Percentiles rank a stretch among this genome's conserved stretches.
These are phyloP conservation scores for Notospermus geniculatus DNA, from an alignment of 1,140 invertebrate species.

Conservation along the genomic window DNA sequence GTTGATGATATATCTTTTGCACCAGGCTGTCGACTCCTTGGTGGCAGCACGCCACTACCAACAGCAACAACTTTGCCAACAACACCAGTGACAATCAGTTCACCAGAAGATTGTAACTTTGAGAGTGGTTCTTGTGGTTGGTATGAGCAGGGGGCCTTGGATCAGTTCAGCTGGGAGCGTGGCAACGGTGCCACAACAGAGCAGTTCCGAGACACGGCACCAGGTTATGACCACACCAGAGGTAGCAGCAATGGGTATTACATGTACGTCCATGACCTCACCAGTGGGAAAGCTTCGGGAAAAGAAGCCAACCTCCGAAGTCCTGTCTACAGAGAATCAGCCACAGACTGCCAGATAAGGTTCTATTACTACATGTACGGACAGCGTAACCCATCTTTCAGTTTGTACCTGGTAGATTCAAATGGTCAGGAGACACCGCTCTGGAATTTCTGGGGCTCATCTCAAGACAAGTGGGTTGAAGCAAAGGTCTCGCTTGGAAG, in stretches of 20 bases:
- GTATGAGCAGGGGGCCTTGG: constrained; percentile 22
- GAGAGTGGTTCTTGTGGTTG: constrained; percentile 36
- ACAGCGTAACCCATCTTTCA: constrained; percentile 24
- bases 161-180: constrained; percentile 33
- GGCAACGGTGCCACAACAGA: constrained; percentile 25
- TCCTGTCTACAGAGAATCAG: constrained; percentile 26
- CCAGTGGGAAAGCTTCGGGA: constrained; percentile 17
- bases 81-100: constrained; percentile 2
- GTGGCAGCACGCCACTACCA: constrained; percentile 1
- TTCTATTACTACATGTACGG: constrained; percentile 79
- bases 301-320: constrained; percentile 28
- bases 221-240: constrained; percentile 26
- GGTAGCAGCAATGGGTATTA: constrained; percentile 31
- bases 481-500: constrained; percentile 33
- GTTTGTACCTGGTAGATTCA: constrained; percentile 17
- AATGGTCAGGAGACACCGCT: constrained; percentile 14
- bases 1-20: constrained; percentile 67
- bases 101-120: constrained; percentile 29
- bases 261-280: constrained; percentile 34
- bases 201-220: constrained; percentile 24
- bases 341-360: constrained; percentile 36
- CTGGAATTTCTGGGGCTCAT: constrained; percentile 19
- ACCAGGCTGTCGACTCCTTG: constrained; percentile 28
- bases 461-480: constrained; percentile 23
- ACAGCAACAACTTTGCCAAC: constrained; percentile 5